Evolutionary conservation across 2,888 invertebrate genomes (phyloP).

Genomic region (Hydrotaea cyrtoneurina): DNA sequence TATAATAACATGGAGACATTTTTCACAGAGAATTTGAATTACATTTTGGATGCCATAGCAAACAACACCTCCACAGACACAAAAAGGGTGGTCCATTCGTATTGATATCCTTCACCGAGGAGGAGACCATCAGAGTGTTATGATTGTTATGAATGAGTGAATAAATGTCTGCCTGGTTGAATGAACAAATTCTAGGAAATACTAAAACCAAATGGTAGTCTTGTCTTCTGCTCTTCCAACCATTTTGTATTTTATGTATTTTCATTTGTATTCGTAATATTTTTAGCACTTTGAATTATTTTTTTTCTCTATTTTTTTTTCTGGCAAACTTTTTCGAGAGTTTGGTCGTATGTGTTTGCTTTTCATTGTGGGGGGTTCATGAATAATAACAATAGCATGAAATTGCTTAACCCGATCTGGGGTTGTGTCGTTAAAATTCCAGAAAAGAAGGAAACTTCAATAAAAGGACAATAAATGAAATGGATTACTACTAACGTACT

Average conservation of each 20-base stretch:
- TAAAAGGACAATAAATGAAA: not conserved
- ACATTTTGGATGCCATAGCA: constrained; percentile 25
- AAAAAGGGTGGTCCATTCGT: not conserved
- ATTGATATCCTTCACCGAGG: constrained; percentile 12
- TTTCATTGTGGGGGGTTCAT: not conserved
- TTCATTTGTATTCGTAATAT: constrained; percentile 22
- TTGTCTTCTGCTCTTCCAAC: not conserved
- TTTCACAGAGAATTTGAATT: constrained; percentile 34
- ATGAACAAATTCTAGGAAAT: not conserved
- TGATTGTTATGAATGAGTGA: constrained; percentile 32
- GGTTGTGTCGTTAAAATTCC: not conserved
- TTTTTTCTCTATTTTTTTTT: not conserved
- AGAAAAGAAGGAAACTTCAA: not conserved
- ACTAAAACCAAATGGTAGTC: not conserved
- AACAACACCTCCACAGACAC: constrained; percentile 9
- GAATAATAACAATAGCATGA: constrained; percentile 22
- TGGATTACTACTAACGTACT: not conserved
- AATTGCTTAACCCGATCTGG: constrained; percentile 8
- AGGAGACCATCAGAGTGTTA: not conserved
- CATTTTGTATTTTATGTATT: constrained; percentile 30
- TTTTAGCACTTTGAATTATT: constrained; percentile 25
- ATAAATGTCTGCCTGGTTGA: constrained; percentile 13
- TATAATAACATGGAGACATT: constrained; percentile 29
- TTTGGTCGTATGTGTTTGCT: not conserved
- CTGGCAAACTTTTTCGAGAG: not conserved